phyloP scores from a whole-genome alignment of 1,140 invertebrate genomes.

The Stegodyphus mimosarum region DNA sequence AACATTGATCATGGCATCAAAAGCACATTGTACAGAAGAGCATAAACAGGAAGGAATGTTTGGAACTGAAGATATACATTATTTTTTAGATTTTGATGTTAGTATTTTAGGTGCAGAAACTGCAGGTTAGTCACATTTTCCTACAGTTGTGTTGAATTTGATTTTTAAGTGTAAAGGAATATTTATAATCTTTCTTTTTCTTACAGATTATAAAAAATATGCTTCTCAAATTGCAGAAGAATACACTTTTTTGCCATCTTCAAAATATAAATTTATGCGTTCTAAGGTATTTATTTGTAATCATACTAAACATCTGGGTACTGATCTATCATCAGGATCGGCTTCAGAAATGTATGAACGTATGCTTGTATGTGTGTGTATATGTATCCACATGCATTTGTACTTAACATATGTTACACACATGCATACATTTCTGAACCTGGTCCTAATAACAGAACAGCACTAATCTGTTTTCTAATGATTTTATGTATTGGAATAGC shows the following conservation, averaged over 20 bases:
- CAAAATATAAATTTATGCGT: conserved; percentile 72
- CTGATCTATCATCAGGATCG: too few species aligned
- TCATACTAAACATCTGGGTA: too few species aligned
- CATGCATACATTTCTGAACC: too few species aligned
- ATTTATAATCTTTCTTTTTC: background rate
- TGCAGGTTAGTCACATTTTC: conserved; percentile 62
- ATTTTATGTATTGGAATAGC: too few species aligned
- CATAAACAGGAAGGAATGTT: conserved; percentile 72
- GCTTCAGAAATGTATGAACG: too few species aligned
- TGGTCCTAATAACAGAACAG: too few species aligned
- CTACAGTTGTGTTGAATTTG: conserved; percentile 1
- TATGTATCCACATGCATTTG: too few species aligned
- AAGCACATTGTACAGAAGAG: conserved; percentile 74
- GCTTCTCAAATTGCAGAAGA: conserved; percentile 72
- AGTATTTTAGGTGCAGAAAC: conserved; percentile 71
- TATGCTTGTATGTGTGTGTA: too few species aligned
- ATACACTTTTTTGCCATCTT: conserved; percentile 72
- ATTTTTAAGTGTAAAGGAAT: conserved; percentile 11
- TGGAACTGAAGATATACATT: conserved; percentile 74
- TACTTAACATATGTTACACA: too few species aligned
- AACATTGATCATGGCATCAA: conserved; percentile 70
- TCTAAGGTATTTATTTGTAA: conserved; percentile 70
- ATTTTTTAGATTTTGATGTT: conserved; percentile 76
- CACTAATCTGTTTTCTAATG: too few species aligned
- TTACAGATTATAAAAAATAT: conserved; percentile 71